Evolutionary conservation across 2,888 invertebrate genomes (phyloP), one percentile per base, ranked within the genome.

Genomic region (Drosophila affinis): DNA sequence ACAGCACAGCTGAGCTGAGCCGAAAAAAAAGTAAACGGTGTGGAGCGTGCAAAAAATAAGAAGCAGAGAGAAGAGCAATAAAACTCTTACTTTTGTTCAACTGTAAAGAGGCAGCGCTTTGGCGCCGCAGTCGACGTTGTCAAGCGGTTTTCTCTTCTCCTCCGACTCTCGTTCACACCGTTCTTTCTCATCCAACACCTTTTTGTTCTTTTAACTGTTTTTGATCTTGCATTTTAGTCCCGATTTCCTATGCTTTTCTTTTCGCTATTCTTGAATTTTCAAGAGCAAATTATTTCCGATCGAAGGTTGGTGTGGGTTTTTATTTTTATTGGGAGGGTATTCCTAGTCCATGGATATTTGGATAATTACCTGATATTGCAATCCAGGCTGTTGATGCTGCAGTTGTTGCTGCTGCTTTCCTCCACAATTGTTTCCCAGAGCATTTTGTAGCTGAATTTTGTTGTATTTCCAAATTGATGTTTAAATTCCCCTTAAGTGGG

Each of bases 361-460:
- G 59, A 71, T 78, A 87, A 78, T 91, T 92, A 92, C 92, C 92
- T 92, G 87, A 90, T 89, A 82, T 83, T 82, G 86, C 91, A 92
- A 83, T 92, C 92, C 90, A 91, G 91, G 74, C 74, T 39, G 39
- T 3, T 39, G 39, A n/a, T 14, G 39, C 39, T 39, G 39, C 39
- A 39, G 39, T 39, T 39, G 39, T 39, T 81, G 86, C 88, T 90
- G 73, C 84, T 84, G 70, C 79, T 83, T 82, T 92, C 92, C 73
- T 92, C 92, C 75, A 81, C 81, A 70, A 91, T 92, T 62, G 89
- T 82, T 90, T 92, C 92, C 92, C 92, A 92, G 88, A 91, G 78
- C 92, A 92, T 92, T 87, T 89, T 89, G 76, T 27, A 55, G 32
- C 56, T 62, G 32, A 57, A 59, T 54, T 72, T 39, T 63, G 47